Conservation (phyloP, 2,888 invertebrate species). For the Pterostichus madidus region DNA sequence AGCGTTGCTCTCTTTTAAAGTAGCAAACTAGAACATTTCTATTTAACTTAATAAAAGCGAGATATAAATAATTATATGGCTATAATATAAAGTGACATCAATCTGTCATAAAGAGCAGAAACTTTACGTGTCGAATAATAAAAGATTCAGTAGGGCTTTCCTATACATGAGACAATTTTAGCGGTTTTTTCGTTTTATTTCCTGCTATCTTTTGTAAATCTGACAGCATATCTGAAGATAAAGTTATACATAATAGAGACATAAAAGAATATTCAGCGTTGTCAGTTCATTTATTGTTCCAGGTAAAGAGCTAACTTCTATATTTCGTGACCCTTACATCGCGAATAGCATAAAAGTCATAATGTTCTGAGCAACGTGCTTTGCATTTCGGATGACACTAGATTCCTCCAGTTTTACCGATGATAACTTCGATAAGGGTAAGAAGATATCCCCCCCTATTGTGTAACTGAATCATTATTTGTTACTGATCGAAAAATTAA, state of each 20-base stretch:
- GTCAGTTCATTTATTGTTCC: constrained; percentile 58
- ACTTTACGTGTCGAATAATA: constrained; percentile 31
- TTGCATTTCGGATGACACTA: constrained; percentile 33
- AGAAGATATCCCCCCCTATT: too few relatives aligned
- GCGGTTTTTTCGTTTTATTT: constrained; percentile 47
- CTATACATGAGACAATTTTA: constrained; percentile 50
- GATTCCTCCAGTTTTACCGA: not conserved
- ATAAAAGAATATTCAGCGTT: constrained; percentile 56
- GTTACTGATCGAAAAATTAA: too few relatives aligned
- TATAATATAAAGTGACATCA: constrained; percentile 3
- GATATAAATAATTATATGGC: constrained; percentile 15
- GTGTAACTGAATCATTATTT: too few relatives aligned
- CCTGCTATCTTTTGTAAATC: constrained; percentile 46
- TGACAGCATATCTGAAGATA: constrained; percentile 51
- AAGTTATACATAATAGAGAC: constrained; percentile 57
- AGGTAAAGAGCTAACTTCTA: constrained; percentile 44
- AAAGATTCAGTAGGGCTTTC: constrained; percentile 35
- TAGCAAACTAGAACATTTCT: not conserved
- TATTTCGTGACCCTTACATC: constrained; percentile 37
- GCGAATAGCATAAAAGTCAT: constrained; percentile 37
- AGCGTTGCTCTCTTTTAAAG: not conserved
- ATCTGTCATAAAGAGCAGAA: constrained; percentile 17
- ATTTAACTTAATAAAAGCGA: constrained; percentile 27
- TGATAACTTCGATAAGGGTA: not conserved
- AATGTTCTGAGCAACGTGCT: constrained; percentile 48